phyloP scores from a whole-genome alignment of 2,113 vertebrate species.

The Tragelaphus buxtoni region DNA sequence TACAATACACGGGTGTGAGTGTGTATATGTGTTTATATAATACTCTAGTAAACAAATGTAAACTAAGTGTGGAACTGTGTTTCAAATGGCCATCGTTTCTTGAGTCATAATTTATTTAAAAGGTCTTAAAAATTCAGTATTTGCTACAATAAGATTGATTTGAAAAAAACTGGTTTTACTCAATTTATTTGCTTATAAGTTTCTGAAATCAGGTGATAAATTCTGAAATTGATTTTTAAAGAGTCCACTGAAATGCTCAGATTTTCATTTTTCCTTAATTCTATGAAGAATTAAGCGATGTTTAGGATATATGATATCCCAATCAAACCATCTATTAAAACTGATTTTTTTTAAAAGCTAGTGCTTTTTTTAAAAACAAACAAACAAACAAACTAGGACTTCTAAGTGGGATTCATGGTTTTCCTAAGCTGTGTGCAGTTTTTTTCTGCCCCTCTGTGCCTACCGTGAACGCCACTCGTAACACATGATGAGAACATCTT shows the following conservation, averaged over 20 bases:
- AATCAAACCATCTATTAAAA: neutral
- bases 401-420: neutral
- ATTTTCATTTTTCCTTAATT: neutral
- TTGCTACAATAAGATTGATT: neutral
- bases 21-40: neutral
- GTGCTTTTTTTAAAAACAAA: neutral
- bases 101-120: neutral
- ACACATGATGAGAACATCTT: conserved; percentile 88
- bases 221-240: neutral
- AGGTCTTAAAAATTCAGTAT: neutral
- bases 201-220: neutral
- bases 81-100: neutral
- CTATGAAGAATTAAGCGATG: neutral
- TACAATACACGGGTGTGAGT: neutral
- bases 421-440: neutral
- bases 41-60: neutral
- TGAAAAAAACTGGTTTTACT: neutral
- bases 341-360: neutral
- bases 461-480: conserved; percentile 86
- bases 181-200: neutral
- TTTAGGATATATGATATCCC: neutral
- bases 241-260: neutral
- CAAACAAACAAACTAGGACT: neutral
- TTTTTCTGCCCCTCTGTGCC: neutral
- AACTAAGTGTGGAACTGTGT: neutral